Evolutionary conservation across 2,797 vertebrate genomes (phyloP).

Genomic region (Rhodeus uyekii): DNA sequence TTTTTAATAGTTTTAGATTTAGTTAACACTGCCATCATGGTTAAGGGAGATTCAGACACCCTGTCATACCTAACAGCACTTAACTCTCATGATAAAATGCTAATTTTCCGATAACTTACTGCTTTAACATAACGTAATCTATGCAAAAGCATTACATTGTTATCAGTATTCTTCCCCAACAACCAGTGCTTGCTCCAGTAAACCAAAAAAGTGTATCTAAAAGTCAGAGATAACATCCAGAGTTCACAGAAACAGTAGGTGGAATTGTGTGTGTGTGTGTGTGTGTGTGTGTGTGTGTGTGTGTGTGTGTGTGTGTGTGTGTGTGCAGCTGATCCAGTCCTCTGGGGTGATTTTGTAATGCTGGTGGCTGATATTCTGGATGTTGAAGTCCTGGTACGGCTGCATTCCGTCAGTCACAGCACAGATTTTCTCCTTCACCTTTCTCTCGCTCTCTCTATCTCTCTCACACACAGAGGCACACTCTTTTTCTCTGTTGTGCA

Average conservation of each 20-base stretch:
- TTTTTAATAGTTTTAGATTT: too few species aligned
- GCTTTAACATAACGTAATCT: neutral
- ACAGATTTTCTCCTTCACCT: slow-evolving; percentile 21
- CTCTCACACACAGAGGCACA: slow-evolving; percentile 5
- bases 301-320: neutral
- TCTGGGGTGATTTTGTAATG: slow-evolving; percentile 47
- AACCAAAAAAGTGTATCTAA: neutral
- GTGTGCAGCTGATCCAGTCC: neutral
- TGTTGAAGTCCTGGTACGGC: slow-evolving; percentile 51
- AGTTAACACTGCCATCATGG: too few species aligned
- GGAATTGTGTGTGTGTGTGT: neutral
- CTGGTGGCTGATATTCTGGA: slow-evolving; percentile 44
- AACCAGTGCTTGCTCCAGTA: neutral
- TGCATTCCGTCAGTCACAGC: slow-evolving; percentile 49
- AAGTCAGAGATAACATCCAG: neutral
- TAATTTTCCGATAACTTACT: too few species aligned
- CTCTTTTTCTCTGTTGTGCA: slow-evolving; percentile 23
- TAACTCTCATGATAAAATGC: too few species aligned
- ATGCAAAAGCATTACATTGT: neutral
- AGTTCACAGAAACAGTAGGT: neutral
- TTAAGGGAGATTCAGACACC: neutral
- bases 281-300: neutral
- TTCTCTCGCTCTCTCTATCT: slow-evolving; percentile 9
- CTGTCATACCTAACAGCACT: neutral
- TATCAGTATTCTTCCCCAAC: neutral